Evolutionary conservation across 2,888 invertebrate genomes (phyloP), one percentile per base, ranked within the genome.

Genomic region (Incurvaria masculella): DNA sequence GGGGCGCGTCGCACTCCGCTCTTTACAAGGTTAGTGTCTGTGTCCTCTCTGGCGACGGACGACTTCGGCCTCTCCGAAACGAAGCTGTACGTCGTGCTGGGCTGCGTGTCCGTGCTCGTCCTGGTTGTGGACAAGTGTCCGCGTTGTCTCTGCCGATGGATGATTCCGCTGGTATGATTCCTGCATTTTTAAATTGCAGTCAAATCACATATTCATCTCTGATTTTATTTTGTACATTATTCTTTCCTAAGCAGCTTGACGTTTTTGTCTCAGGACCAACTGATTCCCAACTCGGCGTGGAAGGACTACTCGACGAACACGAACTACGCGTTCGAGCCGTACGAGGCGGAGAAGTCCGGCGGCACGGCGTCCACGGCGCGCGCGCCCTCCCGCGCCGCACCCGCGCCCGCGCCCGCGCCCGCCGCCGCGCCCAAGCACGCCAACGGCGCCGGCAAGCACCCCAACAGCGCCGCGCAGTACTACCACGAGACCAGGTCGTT

Each of bases 301-400:
- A 91, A 91, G 64, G 94, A 94, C 63, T 94, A 93, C 65, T 86
- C 89, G 0, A 79, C 86, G 1, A 91, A 90, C 68, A 92, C 91
- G 0, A 94, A 94, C 70, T 94, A 93, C 69, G 94, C 91, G 0
- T 94, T 94, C 69, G 94, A 94, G 60, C 87, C 91, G 0, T 91
- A 88, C 65, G 93, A 91, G 59, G 91, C 91, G 58, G 89, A 90
- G 62, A 89, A 89, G 60, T 73, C 69, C 61, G 68, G 69, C 57
- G 67, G 66, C 26, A 64, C 69, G 2, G 51, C 68, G 0, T 65
- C 69, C 4, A 67, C 66, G 0, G 63, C 64, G 2, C 64, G 66
- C 0, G 51, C 61, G 11, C 41, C 50, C 10, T 50, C 46, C 21
- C 2, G 54, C 60, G 0, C 46, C 56, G 42, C 49, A 59, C 1